Base-by-base conservation (phyloP, 2,888 invertebrate species). In the Rhagonycha lutea region DNA sequence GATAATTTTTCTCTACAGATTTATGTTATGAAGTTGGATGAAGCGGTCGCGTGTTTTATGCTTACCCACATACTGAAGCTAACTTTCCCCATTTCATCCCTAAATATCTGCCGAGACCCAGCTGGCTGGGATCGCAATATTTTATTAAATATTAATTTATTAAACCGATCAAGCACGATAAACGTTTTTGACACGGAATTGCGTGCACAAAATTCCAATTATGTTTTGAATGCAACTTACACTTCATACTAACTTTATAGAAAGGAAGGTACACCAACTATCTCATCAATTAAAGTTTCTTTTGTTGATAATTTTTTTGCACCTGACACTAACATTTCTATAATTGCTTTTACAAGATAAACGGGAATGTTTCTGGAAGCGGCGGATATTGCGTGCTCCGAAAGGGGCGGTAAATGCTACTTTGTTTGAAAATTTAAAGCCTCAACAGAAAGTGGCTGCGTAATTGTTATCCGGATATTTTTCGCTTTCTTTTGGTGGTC, bases 71-170 rank as follows among this genome's bases (percentile, higher is more conserved):
- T 73, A 74, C 75, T 70, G 60, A 70, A 73, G 75, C 76, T 75
- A 81, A 81, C 81, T 80, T 81, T 77, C 77, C 77, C 79, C 23
- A 77, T 82, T 81, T 82, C 79, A 80, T 81, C 80, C 80, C 78
- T 78, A 69, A 79, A 79, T 80, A 79, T 80, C 78, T 79, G 71
- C 72, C 69, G 73, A 76, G 78, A 73, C 80, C 80, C 81, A 80
- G 79, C 82, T 82, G 81, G 79, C 75, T 73, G 73, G 81, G 78
- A 83, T 82, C 82, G 81, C 79, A 79, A 77, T 75, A 81, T 81
- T 82, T 82, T 83, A 83, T 83, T 82, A 83, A 83, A 83, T 83
- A 83, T 83, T 83, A 83, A 83, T 83, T 83, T 83, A 83, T 83
- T 83, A 83, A 81, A 79, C 76, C 82, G 81, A 82, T 82, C 81